These are phyloP conservation scores for Phengaris alcon DNA, from an alignment of 2,888 invertebrate species.

Conservation along the genomic window DNA sequence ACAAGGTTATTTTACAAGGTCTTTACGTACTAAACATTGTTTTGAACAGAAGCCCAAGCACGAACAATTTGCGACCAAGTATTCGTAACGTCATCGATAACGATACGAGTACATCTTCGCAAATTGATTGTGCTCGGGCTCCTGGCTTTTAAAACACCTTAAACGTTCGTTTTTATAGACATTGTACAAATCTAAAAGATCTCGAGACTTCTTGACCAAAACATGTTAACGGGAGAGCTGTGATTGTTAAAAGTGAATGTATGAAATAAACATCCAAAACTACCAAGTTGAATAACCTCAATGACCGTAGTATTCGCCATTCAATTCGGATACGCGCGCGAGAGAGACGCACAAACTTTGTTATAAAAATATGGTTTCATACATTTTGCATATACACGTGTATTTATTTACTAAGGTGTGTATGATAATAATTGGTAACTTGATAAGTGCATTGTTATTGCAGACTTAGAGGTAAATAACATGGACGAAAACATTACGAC, in stretches of 20 bases:
- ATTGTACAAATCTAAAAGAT: background rate
- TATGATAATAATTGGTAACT: background rate
- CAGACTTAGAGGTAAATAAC: background rate
- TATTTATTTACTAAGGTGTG: conserved; percentile 30
- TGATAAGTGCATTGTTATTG: conserved; percentile 18
- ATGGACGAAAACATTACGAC: conserved; percentile 11
- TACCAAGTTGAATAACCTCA: conserved; percentile 67
- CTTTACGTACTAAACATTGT: background rate
- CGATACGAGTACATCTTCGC: too few species aligned
- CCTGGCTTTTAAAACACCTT: background rate
- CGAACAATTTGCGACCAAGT: too few species aligned
- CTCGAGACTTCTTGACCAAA: conserved; percentile 5
- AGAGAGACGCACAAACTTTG: conserved; percentile 61
- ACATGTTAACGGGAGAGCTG: conserved; percentile 5
- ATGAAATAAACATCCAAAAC: conserved; percentile 42
- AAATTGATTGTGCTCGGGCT: too few species aligned
- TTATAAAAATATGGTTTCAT: conserved; percentile 20
- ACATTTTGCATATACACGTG: conserved; percentile 28
- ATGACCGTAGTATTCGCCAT: conserved; percentile 45
- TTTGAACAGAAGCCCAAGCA: background rate
- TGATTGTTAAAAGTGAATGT: conserved; percentile 26
- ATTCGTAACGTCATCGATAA: too few species aligned
- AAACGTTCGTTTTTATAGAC: background rate
- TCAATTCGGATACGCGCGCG: conserved; percentile 44
- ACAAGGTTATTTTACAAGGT: background rate